Evolutionary conservation across 2,113 vertebrate species (phyloP).

Genomic region (Sander vitreus): DNA sequence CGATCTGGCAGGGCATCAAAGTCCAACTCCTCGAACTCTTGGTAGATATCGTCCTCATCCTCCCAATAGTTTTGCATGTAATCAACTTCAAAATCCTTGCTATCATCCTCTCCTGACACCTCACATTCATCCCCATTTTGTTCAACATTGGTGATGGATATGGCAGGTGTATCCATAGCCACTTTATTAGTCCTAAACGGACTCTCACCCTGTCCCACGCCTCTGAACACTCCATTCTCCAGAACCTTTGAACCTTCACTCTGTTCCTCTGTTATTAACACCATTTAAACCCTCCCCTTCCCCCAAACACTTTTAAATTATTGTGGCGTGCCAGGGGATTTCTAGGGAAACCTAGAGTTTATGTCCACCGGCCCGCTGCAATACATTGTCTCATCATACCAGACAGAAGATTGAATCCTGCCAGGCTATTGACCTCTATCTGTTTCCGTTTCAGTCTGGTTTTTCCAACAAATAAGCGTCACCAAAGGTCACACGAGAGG

Average conservation of each 20-base stretch:
- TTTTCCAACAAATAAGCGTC: constrained; percentile 4
- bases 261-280: constrained; percentile 86
- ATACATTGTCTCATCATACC: constrained; percentile 21
- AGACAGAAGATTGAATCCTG: background rate
- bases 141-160: constrained; percentile 55
- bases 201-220: constrained; percentile 11
- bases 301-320: constrained; percentile 20
- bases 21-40: constrained; percentile 88
- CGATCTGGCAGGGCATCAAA: constrained; percentile 82
- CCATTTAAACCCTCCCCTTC: constrained; percentile 83
- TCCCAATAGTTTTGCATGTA: constrained; percentile 75
- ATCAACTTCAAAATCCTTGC: constrained; percentile 29
- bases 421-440: background rate
- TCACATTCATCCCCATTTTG: constrained; percentile 26
- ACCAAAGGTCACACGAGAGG: background rate
- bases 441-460: constrained; percentile 1
- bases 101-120: background rate
- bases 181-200: constrained; percentile 10
- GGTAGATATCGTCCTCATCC: constrained; percentile 84
- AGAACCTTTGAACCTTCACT: constrained; percentile 75
- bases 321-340: constrained; percentile 18
- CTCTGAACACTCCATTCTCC: constrained; percentile 67
- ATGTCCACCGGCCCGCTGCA: constrained; percentile 19
- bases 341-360: constrained; percentile 31
- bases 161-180: constrained; percentile 43